phyloP scores from a whole-genome alignment of 2,888 invertebrate species.

The Acronicta aceris region DNA sequence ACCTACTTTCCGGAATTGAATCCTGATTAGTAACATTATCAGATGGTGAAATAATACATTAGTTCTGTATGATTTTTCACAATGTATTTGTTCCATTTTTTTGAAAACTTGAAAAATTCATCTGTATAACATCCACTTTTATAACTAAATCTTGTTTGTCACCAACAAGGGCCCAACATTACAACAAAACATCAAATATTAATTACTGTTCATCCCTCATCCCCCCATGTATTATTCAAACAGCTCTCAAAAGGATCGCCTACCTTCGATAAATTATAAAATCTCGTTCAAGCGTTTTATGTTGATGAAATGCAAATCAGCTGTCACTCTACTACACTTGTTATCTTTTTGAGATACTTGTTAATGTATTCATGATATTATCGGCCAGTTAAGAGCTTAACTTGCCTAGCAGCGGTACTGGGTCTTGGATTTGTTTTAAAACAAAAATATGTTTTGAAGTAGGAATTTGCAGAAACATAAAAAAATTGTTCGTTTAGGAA shows the following conservation, averaged over 20 bases:
- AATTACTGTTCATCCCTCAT: slow-evolving; percentile 64
- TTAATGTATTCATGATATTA: slow-evolving; percentile 51
- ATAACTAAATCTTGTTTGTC: too few species aligned
- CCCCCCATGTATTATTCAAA: slow-evolving; percentile 73
- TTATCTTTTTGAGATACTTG: slow-evolving; percentile 43
- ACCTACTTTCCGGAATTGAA: too few species aligned
- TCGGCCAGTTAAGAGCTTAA: slow-evolving; percentile 14
- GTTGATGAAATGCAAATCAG: slow-evolving; percentile 75
- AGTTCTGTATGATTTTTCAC: too few species aligned
- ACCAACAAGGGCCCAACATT: slow-evolving; percentile 26
- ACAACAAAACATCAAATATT: slow-evolving; percentile 69
- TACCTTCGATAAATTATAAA: slow-evolving; percentile 77
- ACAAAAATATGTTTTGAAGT: neutral
- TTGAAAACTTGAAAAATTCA: too few species aligned
- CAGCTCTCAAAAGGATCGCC: slow-evolving; percentile 71
- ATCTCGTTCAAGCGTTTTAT: slow-evolving; percentile 66
- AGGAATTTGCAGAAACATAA: too few species aligned
- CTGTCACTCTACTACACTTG: slow-evolving; percentile 58
- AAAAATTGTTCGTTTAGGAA: too few species aligned
- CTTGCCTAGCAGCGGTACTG: neutral
- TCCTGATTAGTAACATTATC: too few species aligned
- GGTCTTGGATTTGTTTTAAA: neutral
- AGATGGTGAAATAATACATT: too few species aligned
- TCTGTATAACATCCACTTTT: too few species aligned
- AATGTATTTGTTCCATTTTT: too few species aligned